These are phyloP conservation scores for Drosophila algonquin DNA, from an alignment of 2,888 invertebrate species.

Conservation along the genomic window DNA sequence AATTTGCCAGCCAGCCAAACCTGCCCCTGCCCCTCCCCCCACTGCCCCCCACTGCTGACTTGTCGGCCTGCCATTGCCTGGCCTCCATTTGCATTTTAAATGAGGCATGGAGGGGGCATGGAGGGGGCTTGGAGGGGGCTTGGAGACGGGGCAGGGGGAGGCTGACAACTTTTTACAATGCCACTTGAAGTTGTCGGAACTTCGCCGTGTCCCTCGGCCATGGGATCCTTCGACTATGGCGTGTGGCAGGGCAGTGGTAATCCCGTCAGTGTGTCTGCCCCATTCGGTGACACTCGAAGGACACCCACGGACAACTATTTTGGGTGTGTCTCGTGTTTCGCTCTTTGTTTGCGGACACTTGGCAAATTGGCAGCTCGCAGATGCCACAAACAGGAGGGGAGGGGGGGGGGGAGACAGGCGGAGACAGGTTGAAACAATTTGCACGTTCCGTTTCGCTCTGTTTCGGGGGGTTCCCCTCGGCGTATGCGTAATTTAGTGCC, in stretches of 20 bases:
- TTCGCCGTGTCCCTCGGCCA: conserved; percentile 5
- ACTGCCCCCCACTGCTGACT: too few relatives aligned
- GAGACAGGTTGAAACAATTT: conserved; percentile 63
- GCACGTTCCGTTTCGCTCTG: conserved; percentile 58
- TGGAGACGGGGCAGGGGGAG: neutral
- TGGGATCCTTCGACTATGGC: neutral
- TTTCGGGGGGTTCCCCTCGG: conserved; percentile 53
- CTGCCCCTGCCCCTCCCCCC: neutral
- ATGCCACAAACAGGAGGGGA: conserved; percentile 6
- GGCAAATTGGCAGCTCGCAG: conserved; percentile 72
- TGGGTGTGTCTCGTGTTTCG: conserved; percentile 44
- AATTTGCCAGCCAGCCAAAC: conserved; percentile 52
- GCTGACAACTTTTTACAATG: conserved; percentile 65
- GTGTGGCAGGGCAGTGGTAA: neutral
- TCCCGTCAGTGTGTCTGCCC: neutral
- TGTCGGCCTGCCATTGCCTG: conserved; percentile 4
- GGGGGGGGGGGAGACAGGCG: neutral
- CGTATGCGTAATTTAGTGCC: conserved; percentile 79
- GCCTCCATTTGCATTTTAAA: conserved; percentile 76
- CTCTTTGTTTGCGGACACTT: conserved; percentile 76
- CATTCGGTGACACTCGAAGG: conserved; percentile 2
- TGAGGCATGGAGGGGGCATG: conserved; percentile 41
- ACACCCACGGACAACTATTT: conserved; percentile 37
- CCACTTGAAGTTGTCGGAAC: conserved; percentile 44
- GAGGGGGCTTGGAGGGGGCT: conserved; percentile 4